Base-by-base conservation (phyloP, 1,140 invertebrate species). In the Lamellibrachia luymesi region DNA sequence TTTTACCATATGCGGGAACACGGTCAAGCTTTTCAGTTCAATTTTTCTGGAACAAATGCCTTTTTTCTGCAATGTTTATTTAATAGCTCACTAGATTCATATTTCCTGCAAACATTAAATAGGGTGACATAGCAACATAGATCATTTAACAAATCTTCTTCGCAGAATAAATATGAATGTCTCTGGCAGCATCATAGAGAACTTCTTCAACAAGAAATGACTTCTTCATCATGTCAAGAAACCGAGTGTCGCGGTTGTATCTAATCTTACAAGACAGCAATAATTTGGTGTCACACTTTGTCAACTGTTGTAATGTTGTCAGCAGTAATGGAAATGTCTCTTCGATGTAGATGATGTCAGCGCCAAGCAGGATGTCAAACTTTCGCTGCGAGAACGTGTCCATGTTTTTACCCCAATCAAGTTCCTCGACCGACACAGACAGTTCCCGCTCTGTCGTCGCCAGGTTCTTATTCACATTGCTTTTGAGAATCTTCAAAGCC, bases 341-440 rank as follows among this genome's bases (percentile, higher is more conserved):
- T 94, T 96, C 95, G 56, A 96, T 95, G 92, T 96, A 96, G 27
- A 96, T 95, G n/a, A 96, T 95, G 93, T 96, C 96, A 90, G 96
- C 95, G 13, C 95, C 96, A n/a, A 96, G 51, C 89, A 96, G 94
- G 17, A 96, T 92, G 94, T 96, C 95, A 94, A 94, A 95, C n/a
- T 92, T 17, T 38, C 89, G 22, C 64, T 80, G 64, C 25, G 64
- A 80, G 91, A 92, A 94, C 50, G 94, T 92, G 50, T 94, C 90
- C 1, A 95, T 22, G 92, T 95, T 94, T 50, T 94, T 93, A 13
- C 94, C 95, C 96, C 96, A 96, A 92, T 96, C 95, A 4, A 96
- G 92, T 51, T 94, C 94, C 90, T 91, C 22, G 13, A 95, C 94
- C 52, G 90, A 90, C 10, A 95, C 91, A n/a, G 49, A 91, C 8